Evolutionary conservation across 2,888 invertebrate species (phyloP).

Genomic region (Drosophila mimica): DNA sequence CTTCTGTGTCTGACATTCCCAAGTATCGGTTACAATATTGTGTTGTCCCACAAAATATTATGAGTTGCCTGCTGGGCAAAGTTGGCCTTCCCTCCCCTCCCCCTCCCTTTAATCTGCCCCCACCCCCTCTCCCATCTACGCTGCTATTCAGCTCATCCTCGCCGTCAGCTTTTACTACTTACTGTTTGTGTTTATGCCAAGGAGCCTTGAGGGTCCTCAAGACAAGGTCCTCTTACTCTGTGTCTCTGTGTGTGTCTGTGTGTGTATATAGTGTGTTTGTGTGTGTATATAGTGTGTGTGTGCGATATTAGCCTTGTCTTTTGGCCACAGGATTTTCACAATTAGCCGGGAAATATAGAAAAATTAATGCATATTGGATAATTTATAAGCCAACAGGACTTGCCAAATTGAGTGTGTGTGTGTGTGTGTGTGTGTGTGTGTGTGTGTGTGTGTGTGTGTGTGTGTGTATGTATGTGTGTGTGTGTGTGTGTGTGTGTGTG

Average conservation of each 20-base stretch:
- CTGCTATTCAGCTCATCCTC: slow-evolving; percentile 19
- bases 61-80: slow-evolving; percentile 20
- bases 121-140: too few relatives aligned
- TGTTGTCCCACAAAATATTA: slow-evolving; percentile 50
- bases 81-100: slow-evolving; percentile 4
- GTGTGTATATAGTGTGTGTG: neutral
- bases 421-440: slow-evolving; percentile 1
- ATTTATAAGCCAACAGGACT: slow-evolving; percentile 31
- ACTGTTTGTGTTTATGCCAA: slow-evolving; percentile 1
- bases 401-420: neutral
- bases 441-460: neutral
- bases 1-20: slow-evolving; percentile 69
- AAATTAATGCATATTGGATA: slow-evolving; percentile 41
- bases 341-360: slow-evolving; percentile 62
- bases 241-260: neutral
- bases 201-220: slow-evolving; percentile 38
- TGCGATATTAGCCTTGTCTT: slow-evolving; percentile 27
- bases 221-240: slow-evolving; percentile 15
- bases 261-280: neutral
- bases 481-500: slow-evolving; percentile 8
- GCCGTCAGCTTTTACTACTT: slow-evolving; percentile 31
- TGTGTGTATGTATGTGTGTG: slow-evolving; percentile 3
- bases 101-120: neutral
- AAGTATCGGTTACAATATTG: slow-evolving; percentile 76
- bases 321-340: slow-evolving; percentile 57